Conservation (phyloP, 30 jellyfish, hydroid and myxozoan species). For the Turritopsis dohrnii region DNA sequence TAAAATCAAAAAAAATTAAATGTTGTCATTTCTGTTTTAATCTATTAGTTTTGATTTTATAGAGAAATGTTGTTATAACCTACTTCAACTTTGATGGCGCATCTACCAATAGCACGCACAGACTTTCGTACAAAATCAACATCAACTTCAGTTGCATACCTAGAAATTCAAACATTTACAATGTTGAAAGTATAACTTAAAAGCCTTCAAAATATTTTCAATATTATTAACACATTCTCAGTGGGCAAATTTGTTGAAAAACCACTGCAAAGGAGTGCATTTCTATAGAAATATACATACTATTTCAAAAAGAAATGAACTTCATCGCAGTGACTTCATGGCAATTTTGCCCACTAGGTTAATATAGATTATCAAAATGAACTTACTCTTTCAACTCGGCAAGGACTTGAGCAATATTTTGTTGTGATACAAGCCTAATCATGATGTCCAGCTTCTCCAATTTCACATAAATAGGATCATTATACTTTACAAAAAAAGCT, state of each 20-base stretch:
- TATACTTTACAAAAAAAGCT: constrained; percentile 95
- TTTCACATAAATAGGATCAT: constrained; percentile 94
- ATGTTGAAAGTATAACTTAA: not conserved
- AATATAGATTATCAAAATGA: not conserved
- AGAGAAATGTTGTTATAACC: not conserved
- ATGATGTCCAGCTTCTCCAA: constrained; percentile 90
- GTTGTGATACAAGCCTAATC: constrained; percentile 81
- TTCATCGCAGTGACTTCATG: no score
- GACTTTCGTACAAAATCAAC: constrained; percentile 96
- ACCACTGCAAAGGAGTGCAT: no score
- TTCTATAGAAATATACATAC: no score
- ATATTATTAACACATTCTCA: no score
- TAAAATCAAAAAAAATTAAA: not conserved
- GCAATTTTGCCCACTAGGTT: no score
- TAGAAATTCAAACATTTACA: not conserved
- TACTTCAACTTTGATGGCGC: constrained; percentile 99
- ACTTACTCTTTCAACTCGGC: constrained; percentile 96
- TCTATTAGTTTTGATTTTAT: not conserved
- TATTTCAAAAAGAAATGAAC: no score
- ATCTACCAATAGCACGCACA: constrained; percentile 95
- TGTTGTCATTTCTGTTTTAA: not conserved
- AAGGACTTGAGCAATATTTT: constrained; percentile 82
- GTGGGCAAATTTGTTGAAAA: no score
- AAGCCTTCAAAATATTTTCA: no score
- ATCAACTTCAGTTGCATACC: constrained; percentile 98